These are phyloP conservation scores for Sebastes taczanowskii DNA, from an alignment of 2,797 vertebrate species.

Conservation along the genomic window DNA sequence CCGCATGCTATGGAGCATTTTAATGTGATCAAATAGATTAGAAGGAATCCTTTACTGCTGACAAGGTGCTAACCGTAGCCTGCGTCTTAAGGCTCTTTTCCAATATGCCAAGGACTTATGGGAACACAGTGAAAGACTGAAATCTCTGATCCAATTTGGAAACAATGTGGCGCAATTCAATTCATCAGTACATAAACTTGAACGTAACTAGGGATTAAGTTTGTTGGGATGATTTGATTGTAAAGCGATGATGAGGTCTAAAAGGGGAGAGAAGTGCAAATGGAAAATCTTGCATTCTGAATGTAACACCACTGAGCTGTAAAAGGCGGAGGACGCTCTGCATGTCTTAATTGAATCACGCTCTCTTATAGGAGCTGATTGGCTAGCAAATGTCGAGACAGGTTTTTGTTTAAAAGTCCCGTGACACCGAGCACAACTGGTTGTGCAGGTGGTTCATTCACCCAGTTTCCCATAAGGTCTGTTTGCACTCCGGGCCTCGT, in stretches of 20 bases:
- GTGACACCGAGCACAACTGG: background rate
- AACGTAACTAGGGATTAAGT: slow-evolving; percentile 18
- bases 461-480: slow-evolving; percentile 47
- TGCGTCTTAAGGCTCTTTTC: slow-evolving; percentile 29
- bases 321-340: background rate
- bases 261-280: background rate
- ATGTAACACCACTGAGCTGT: background rate
- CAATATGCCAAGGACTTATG: slow-evolving; percentile 39
- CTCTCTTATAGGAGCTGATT: slow-evolving; percentile 25
- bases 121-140: slow-evolving; percentile 26
- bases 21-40: slow-evolving; percentile 70
- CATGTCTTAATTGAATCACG: slow-evolving; percentile 48
- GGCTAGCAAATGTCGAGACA: background rate
- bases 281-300: slow-evolving; percentile 7
- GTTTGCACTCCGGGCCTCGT: slow-evolving; percentile 59
- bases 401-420: slow-evolving; percentile 44
- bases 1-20: slow-evolving; percentile 42
- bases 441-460: slow-evolving; percentile 38
- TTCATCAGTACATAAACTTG: slow-evolving; percentile 33
- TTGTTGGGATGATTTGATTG: slow-evolving; percentile 26
- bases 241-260: slow-evolving; percentile 16
- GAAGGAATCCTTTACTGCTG: slow-evolving; percentile 74
- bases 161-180: slow-evolving; percentile 31
- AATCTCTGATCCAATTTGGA: slow-evolving; percentile 43
- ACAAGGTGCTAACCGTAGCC: slow-evolving; percentile 58